A percentile compares a stretch with the other conserved stretches of the same genome.
Conservation (phyloP, 1,140 invertebrate genomes). For the Chlorops oryzae region DNA sequence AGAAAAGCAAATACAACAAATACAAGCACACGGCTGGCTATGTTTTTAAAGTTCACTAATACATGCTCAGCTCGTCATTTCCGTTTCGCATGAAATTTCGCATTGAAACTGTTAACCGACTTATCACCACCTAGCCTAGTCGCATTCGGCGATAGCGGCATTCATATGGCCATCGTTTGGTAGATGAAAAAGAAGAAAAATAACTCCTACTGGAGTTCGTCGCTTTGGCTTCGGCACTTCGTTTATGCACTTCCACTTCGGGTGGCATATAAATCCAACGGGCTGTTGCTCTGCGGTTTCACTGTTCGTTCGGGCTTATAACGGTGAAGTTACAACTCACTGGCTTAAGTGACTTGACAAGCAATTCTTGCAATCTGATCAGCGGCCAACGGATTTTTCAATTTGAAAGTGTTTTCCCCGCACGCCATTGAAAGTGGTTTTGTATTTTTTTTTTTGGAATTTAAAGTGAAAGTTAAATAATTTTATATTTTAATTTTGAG, state of each 20-base stretch:
- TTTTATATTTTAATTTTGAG: too few species aligned
- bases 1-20: not conserved
- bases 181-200: slow-evolving; percentile 6
- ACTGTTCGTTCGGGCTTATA: slow-evolving; percentile 19
- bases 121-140: not conserved
- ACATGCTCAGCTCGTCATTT: slow-evolving; percentile 9
- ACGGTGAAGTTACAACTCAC: slow-evolving; percentile 13
- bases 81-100: slow-evolving; percentile 10
- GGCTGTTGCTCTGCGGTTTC: slow-evolving; percentile 11
- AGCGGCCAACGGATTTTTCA: not conserved
- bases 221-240: not conserved
- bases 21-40: not conserved
- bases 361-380: not conserved
- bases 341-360: not conserved
- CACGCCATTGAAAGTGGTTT: too few species aligned
- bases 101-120: slow-evolving; percentile 1
- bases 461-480: too few species aligned
- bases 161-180: too few species aligned
- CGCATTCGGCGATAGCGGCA: too few species aligned
- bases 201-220: slow-evolving; percentile 8
- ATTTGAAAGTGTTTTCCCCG: too few species aligned
- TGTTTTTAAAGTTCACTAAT: too few species aligned
- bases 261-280: slow-evolving; percentile 17
- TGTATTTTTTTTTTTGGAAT: too few species aligned
- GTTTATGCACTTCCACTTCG: not conserved